These are phyloP conservation scores for Amphipyra tragopoginis DNA, from an alignment of 2,888 invertebrate genomes.

Conservation along the genomic window DNA sequence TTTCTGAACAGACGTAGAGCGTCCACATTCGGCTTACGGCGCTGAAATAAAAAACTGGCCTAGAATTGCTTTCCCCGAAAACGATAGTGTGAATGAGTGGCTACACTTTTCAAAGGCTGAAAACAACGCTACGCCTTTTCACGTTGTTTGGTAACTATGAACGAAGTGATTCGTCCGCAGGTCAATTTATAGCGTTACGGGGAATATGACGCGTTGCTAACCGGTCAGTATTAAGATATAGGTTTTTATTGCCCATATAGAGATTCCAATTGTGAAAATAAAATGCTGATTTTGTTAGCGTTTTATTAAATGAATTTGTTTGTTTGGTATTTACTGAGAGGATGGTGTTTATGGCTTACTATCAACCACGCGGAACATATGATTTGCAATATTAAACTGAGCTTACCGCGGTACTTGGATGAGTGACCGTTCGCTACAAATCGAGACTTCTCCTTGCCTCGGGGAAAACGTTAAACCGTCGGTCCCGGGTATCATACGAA, in stretches of 20 bases:
- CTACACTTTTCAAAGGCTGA: slow-evolving; percentile 37
- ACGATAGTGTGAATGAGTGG: slow-evolving; percentile 43
- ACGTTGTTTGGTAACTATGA: slow-evolving; percentile 9
- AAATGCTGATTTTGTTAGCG: too few species aligned
- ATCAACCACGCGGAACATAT: too few species aligned
- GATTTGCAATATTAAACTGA: too few species aligned
- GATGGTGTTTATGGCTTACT: too few species aligned
- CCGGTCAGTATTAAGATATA: slow-evolving; percentile 11
- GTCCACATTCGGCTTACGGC: slow-evolving; percentile 45
- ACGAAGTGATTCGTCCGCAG: slow-evolving; percentile 20
- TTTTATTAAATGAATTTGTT: too few species aligned
- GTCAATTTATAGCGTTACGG: slow-evolving; percentile 28
- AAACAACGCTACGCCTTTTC: slow-evolving; percentile 38
- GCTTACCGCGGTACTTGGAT: too few species aligned
- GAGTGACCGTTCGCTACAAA: too few species aligned
- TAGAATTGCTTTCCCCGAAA: slow-evolving; percentile 49
- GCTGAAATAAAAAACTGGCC: slow-evolving; percentile 41
- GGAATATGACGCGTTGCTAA: slow-evolving; percentile 17
- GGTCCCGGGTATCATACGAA: too few species aligned
- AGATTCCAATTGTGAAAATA: slow-evolving; percentile 18
- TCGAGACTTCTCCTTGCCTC: too few species aligned
- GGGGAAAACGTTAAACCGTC: too few species aligned
- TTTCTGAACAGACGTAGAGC: slow-evolving; percentile 40
- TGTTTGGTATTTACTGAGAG: too few species aligned
- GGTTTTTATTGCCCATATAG: slow-evolving; percentile 23